These are phyloP conservation scores for Xiphophorus birchmanni DNA, from an alignment of 2,797 vertebrate species.

Conservation along the genomic window DNA sequence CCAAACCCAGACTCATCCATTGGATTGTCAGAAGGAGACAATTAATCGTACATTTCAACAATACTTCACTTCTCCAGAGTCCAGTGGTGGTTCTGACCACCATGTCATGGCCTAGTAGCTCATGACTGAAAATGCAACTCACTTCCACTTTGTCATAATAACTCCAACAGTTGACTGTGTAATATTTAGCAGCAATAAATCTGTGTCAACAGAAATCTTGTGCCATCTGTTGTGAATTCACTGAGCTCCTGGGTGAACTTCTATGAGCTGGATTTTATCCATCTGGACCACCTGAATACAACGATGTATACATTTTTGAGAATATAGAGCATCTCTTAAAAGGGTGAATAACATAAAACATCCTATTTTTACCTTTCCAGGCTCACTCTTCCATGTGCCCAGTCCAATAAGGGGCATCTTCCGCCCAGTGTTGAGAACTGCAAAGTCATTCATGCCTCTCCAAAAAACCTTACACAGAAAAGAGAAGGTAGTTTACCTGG, in stretches of 20 bases:
- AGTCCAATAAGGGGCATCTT: slow-evolving; percentile 95
- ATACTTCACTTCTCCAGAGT: not conserved
- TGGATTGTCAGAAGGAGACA: not conserved
- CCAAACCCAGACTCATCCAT: not conserved
- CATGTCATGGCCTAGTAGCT: not conserved
- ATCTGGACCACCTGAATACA: not conserved
- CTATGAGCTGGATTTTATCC: too few species aligned
- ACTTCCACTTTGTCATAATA: not conserved
- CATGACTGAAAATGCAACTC: not conserved
- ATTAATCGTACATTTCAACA: not conserved
- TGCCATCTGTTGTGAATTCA: not conserved
- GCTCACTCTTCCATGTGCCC: slow-evolving; percentile 96
- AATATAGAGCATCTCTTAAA: not conserved
- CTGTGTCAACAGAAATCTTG: not conserved
- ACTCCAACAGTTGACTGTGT: not conserved
- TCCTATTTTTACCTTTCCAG: slow-evolving; percentile 85
- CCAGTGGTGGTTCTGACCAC: not conserved
- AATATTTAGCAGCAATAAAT: not conserved
- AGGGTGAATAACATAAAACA: not conserved
- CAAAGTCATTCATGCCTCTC: slow-evolving; percentile 84
- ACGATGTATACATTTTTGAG: not conserved
- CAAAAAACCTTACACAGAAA: slow-evolving; percentile 71
- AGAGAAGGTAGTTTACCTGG: not conserved
- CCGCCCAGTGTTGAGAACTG: slow-evolving; percentile 87
- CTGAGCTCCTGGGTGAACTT: not conserved